These are phyloP conservation scores for Rhipidura dahli DNA, from an alignment of 2,113 vertebrate species.

Conservation along the genomic window DNA sequence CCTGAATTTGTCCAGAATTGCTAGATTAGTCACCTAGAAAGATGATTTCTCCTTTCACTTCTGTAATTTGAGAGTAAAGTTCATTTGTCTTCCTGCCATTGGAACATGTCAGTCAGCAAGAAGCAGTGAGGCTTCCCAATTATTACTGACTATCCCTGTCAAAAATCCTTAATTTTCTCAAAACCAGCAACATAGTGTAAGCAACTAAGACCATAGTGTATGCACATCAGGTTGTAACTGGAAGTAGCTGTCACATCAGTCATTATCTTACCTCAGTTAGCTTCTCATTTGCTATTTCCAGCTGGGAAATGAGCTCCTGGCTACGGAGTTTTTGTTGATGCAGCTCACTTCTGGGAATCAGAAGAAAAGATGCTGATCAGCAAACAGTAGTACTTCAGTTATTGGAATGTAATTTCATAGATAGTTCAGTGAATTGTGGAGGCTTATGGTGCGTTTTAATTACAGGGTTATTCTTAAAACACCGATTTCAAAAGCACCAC, in stretches of 20 bases:
- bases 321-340: slow-evolving; percentile 83
- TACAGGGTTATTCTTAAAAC: not conserved
- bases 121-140: not conserved
- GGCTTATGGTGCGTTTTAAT: not conserved
- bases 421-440: not conserved
- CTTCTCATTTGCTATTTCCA: slow-evolving; percentile 82
- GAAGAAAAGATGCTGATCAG: slow-evolving; percentile 20
- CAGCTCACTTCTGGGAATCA: slow-evolving; percentile 82
- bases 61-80: not conserved
- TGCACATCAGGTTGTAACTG: not conserved
- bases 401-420: not conserved
- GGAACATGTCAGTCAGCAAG: not conserved
- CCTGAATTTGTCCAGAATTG: not conserved
- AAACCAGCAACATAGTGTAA: not conserved
- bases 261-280: slow-evolving; percentile 80
- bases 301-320: slow-evolving; percentile 82
- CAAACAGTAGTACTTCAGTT: not conserved
- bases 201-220: not conserved
- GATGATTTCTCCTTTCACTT: not conserved
- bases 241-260: not conserved
- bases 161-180: not conserved
- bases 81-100: not conserved
- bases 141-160: not conserved
- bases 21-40: not conserved
- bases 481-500: not conserved